These are phyloP conservation scores for Bombus impatiens DNA, from an alignment of 1,140 invertebrate genomes.

Conservation along the genomic window DNA sequence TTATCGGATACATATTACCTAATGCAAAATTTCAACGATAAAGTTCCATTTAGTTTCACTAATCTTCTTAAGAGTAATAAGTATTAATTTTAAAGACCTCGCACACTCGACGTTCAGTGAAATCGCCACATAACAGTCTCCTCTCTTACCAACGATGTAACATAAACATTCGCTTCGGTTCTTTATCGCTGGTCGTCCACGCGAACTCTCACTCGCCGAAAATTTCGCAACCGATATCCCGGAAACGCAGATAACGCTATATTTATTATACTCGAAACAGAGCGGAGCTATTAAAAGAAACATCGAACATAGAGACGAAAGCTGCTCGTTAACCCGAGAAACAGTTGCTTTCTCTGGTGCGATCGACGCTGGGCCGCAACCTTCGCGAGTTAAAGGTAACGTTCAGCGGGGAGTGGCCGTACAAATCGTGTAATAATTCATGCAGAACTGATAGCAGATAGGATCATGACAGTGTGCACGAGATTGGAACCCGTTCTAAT, in stretches of 20 bases:
- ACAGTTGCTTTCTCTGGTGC: slow-evolving; percentile 18
- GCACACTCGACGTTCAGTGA: neutral
- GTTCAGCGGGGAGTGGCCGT: neutral
- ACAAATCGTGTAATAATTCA: slow-evolving; percentile 20
- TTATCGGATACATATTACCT: no score
- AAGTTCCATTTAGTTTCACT: neutral
- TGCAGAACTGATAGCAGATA: slow-evolving; percentile 28
- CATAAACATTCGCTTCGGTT: neutral
- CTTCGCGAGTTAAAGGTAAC: neutral
- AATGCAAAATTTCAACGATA: neutral
- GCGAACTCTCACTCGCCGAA: neutral
- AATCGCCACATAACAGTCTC: neutral
- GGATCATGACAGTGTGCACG: neutral
- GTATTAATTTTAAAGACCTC: neutral
- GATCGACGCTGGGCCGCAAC: neutral
- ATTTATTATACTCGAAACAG: neutral
- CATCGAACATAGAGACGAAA: neutral
- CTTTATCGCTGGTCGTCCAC: neutral
- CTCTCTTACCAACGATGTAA: neutral
- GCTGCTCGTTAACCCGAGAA: neutral
- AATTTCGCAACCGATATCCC: neutral
- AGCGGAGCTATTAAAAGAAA: neutral
- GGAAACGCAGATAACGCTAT: neutral
- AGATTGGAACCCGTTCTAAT: slow-evolving; percentile 18
- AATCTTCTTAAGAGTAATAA: neutral